phyloP scores from a whole-genome alignment of 1,140 invertebrate species.

The Tribolium madens region DNA sequence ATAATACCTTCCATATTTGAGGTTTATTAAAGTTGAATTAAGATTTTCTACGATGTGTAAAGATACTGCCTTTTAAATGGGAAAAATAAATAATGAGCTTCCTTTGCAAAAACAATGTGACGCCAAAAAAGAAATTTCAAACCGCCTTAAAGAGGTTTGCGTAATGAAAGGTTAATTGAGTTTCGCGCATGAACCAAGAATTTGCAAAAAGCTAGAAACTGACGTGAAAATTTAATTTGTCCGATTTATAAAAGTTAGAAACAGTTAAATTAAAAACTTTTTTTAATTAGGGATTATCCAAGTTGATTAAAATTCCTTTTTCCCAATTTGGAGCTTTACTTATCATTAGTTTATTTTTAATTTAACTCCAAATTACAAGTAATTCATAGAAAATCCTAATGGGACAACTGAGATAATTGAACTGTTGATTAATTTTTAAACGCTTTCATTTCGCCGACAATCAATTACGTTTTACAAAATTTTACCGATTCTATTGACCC shows the following conservation, averaged over 20 bases:
- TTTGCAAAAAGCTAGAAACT: conserved; percentile 26
- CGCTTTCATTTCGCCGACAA: background rate
- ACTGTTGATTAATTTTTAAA: conserved; percentile 25
- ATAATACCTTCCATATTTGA: conserved; percentile 7
- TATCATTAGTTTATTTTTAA: conserved; percentile 39
- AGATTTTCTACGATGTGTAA: conserved; percentile 8
- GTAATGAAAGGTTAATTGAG: conserved; percentile 14
- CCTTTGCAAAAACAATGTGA: conserved; percentile 8
- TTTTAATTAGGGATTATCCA: conserved; percentile 36
- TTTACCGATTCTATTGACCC: background rate
- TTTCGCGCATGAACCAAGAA: conserved; percentile 17
- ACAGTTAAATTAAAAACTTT: conserved; percentile 38
- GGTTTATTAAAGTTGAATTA: conserved; percentile 35
- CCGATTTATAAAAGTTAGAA: conserved; percentile 31
- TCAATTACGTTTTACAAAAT: background rate
- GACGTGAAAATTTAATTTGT: conserved; percentile 36
- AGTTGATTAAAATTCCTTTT: conserved; percentile 37
- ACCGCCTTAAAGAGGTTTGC: background rate
- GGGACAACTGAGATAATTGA: conserved; percentile 5
- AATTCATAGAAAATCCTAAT: background rate
- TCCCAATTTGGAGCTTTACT: conserved; percentile 20
- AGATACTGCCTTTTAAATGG: conserved; percentile 1
- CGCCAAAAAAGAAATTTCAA: background rate
- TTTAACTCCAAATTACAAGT: conserved; percentile 21
- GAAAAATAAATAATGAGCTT: conserved; percentile 34